phyloP scores from a whole-genome alignment of 1,140 invertebrate genomes.

The Drosophila repletoides region DNA sequence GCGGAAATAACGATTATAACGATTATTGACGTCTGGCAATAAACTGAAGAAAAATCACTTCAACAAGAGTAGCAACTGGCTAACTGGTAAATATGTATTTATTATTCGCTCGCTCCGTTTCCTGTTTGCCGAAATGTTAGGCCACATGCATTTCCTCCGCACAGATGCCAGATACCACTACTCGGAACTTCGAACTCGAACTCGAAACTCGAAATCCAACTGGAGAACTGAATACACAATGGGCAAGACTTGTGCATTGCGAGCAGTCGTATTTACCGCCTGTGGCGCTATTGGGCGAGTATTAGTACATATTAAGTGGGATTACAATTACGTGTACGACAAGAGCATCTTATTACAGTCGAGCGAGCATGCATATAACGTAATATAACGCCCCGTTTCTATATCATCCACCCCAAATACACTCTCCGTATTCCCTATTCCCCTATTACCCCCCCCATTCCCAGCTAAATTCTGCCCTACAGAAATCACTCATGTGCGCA shows the following conservation, averaged over 20 bases:
- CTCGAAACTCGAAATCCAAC: too few relatives aligned
- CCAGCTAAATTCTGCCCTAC: constrained; percentile 11
- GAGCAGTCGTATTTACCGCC: constrained; percentile 53
- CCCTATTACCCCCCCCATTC: not conserved
- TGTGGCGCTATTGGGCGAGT: constrained; percentile 43
- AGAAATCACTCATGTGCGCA: constrained; percentile 60
- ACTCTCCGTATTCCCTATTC: not conserved
- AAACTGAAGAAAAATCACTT: constrained; percentile 16
- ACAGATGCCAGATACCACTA: constrained; percentile 18
- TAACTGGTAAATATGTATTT: too few relatives aligned
- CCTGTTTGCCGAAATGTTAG: constrained; percentile 41
- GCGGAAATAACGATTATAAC: constrained; percentile 21
- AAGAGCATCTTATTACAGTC: constrained; percentile 57
- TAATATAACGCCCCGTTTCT: constrained; percentile 14
- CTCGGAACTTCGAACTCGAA: too few relatives aligned
- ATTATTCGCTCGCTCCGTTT: constrained; percentile 35
- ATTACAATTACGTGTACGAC: constrained; percentile 27
- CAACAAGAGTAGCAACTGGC: constrained; percentile 18
- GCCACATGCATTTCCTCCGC: constrained; percentile 53
- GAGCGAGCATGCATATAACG: constrained; percentile 49
- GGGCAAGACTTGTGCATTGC: constrained; percentile 23
- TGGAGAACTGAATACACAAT: too few relatives aligned
- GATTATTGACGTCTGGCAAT: constrained; percentile 25
- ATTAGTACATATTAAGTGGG: constrained; percentile 37
- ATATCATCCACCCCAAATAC: constrained; percentile 1